Base-by-base conservation (phyloP, 64 coral and sea anemone genomes). In the Montipora sp. region DNA sequence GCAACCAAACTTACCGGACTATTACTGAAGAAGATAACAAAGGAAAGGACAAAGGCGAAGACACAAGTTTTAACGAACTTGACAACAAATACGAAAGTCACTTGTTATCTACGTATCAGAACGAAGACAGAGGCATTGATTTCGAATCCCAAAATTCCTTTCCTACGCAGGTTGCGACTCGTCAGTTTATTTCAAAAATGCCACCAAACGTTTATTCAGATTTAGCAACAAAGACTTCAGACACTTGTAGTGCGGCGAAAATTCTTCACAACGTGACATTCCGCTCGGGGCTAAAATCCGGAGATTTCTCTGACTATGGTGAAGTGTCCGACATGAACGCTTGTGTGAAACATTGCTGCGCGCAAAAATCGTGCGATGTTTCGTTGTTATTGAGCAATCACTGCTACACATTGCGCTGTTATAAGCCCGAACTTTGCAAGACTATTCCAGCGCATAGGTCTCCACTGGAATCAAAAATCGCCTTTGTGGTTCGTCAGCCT, bases 271-370 rank as follows among this genome's bases (percentile, higher is more conserved):
- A 88, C 7, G 86, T 87, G 44, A 93, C 91, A n/a, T 22, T 93
- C 0, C 47, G 77, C 1, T 60, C 58, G 7, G 91, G 91, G 19
- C 84, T 93, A 0, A 87, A 93, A 53, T 93, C 91, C 5, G 91
- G 91, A 47, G 84, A 93, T 88, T 93, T 93, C 22, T 87, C 83
- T 7, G 91, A 93, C 75, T 93, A 87, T 16, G 91, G 91, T 36
- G 46, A 80, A 70, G 91, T 93, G 3, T 20, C 75, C 44, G 76
- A 77, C 59, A 93, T 93, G 10, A 53, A 58, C 22, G 49, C 61
- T 0, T 93, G 91, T 24, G 83, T 88, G 2, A 87, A 48, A 86
- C 67, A 87, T 81, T 93, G 91, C 13, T 93, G 91, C 8, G 59
- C 12, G 3, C 83, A 93, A 48, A 58, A 88, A 19, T 79, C 57